Evolutionary conservation across 2,113 vertebrate genomes (phyloP).

Genomic region (Cairina moschata): DNA sequence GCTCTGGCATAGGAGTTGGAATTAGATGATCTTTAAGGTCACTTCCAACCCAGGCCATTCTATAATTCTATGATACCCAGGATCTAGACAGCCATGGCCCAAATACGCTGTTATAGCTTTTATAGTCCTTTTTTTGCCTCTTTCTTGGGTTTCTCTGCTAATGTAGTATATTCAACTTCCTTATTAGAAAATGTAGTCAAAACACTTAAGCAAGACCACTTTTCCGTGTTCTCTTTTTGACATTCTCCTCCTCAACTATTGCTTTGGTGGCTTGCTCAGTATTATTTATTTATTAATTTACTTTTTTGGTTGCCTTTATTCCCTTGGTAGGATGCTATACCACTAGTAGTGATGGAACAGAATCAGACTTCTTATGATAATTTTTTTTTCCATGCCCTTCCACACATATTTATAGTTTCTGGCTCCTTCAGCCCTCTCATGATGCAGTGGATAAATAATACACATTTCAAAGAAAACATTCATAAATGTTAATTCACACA

Average conservation of each 20-base stretch:
- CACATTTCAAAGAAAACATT: slow-evolving; percentile 50
- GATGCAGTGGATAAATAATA: slow-evolving; percentile 46
- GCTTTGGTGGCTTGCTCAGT: neutral
- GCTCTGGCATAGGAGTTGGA: too few relatives aligned
- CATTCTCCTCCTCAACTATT: neutral
- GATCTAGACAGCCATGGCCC: neutral
- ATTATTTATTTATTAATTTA: neutral
- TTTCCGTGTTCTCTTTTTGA: neutral
- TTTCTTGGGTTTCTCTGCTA: neutral
- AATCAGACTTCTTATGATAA: neutral
- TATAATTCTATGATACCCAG: neutral
- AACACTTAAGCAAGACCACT: neutral
- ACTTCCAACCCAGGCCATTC: too few relatives aligned
- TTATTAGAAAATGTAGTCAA: neutral
- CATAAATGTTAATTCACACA: slow-evolving; percentile 66
- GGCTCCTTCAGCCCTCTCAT: neutral
- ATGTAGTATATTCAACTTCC: neutral
- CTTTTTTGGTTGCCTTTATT: neutral
- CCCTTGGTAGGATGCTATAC: neutral
- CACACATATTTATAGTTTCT: neutral
- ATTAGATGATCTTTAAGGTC: too few relatives aligned
- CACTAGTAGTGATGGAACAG: neutral
- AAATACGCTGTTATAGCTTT: neutral
- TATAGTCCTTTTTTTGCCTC: neutral
- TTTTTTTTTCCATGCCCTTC: neutral